Base-by-base conservation (phyloP, 2,888 invertebrate genomes). In the Tiliacea aurago region DNA sequence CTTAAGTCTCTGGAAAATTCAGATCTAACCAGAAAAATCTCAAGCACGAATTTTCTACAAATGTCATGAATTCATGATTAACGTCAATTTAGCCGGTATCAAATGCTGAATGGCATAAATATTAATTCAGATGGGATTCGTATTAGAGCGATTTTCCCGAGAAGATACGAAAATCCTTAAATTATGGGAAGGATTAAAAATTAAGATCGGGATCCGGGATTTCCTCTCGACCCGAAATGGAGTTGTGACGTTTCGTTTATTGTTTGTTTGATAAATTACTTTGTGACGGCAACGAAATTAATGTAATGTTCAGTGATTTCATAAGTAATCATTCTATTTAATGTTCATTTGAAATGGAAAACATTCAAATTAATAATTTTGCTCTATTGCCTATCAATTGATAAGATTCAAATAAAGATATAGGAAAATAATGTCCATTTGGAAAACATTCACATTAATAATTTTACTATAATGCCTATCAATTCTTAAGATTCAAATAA, bases 241-340 rank as follows among this genome's bases (percentile, higher is more conserved):
- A 67, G 11, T 49, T 56, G 9, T 59, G 43, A 59, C 15, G 33
- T 53, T 58, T 45, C 56, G 4, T 47, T 71, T 53, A 81, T 82
- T 79, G 70, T 78, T 55, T 67, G 43, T 78, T 78, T 78, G 61
- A 81, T 59, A 80, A 74, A 74, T 76, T 80, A 28, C 28, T 72
- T 79, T 28, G 43, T 51, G 49, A 75, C 62, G 28, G n/a, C 47
- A 58, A 66, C 9, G 18, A 53, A 58, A 63, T 81, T 63, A 43
- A 59, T 9, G 63, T 51, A 45, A 49, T 58, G 10, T 73, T 73
- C 49, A 28, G n/a, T 73, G 49, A 62, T 79, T 55, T 72, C 15
- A 49, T 66, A 43, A n/a, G 18, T 7, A 28, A 63, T 33, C 20
- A 15, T 58, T 53, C 33, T 1, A 33, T 64, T 73, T 53, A 13